phyloP scores from a whole-genome alignment of 2,888 invertebrate genomes.

The Ornithoptera alexandrae region DNA sequence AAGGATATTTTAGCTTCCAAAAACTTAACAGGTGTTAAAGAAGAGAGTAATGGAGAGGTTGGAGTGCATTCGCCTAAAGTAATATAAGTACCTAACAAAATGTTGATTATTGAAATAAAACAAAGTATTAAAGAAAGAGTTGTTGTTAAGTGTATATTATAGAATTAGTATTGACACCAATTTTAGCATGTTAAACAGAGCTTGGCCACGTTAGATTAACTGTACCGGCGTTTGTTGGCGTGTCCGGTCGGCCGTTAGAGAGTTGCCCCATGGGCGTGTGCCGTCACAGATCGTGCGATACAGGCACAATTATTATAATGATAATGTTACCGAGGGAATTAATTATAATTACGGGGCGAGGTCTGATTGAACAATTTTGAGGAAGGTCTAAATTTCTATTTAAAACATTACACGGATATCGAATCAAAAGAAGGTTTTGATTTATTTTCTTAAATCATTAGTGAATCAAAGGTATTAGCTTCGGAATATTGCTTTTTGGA shows the following conservation, averaged over 20 bases:
- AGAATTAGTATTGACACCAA: background rate
- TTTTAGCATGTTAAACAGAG: conserved; percentile 2
- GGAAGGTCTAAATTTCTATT: conserved; percentile 16
- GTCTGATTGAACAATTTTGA: conserved; percentile 32
- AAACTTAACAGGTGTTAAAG: too few relatives aligned
- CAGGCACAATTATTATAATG: conserved; percentile 51
- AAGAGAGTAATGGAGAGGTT: too few relatives aligned
- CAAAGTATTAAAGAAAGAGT: too few relatives aligned
- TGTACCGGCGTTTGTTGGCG: conserved; percentile 26
- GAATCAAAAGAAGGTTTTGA: background rate
- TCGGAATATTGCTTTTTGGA: too few relatives aligned
- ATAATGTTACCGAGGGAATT: conserved; percentile 57
- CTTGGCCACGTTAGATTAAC: conserved; percentile 14
- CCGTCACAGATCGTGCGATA: conserved; percentile 47
- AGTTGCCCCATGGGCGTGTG: conserved; percentile 45
- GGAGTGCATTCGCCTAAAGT: too few relatives aligned
- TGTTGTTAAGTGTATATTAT: too few relatives aligned
- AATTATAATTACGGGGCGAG: conserved; percentile 61
- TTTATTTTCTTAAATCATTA: background rate
- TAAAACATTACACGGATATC: background rate
- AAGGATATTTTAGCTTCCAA: too few relatives aligned
- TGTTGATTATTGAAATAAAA: too few relatives aligned
- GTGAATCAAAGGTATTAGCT: background rate
- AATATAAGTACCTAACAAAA: too few relatives aligned
- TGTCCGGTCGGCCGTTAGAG: conserved; percentile 42